Base-by-base conservation (phyloP, 1,140 invertebrate genomes). In the Heliothis subflexa region DNA sequence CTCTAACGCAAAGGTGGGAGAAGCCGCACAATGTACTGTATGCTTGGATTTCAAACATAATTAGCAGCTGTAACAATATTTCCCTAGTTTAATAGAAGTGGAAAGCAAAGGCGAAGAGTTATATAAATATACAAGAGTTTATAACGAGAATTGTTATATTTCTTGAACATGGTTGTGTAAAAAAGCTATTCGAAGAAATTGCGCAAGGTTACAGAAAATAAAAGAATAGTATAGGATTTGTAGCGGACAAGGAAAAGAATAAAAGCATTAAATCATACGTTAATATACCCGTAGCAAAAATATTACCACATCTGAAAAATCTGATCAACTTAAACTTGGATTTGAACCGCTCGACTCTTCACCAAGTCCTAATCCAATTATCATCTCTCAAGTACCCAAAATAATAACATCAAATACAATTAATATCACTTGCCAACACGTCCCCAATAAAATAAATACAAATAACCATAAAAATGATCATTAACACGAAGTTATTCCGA, bases 391-490 rank as follows among this genome's bases (percentile, higher is more conserved):
- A 61, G 21, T 11, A 28, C 21, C 25, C 13, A 61, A 61, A 25
- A 18, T 61, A 64, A 64, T 16, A 16, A 18, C n/a, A 45, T 18
- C 40, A 10, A 64, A 16, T 18, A 47, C 61, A 50, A 40, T 68
- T 52, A 50, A 25, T 50, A 68, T 13, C 16, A 68, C 12, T 49
- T 40, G 14, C 64, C 21, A 68, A 50, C 21, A 68, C n/a, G 11
- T 64, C 45, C 64, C 47, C 16, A 25, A 50, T 49, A 49, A 47
- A 25, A 71, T n/a, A 16, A 13, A 54, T 21, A 25, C 54, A 25
- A 21, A 49, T 18, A 77, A 16, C 47, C 33, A 74, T 74, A 74
- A 74, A 66, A 54, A 40, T 40, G 50, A 55, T 66, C 61, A 77
- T 40, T 45, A 62, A 50, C 21, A 68, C 61, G 28, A 25, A 68